Conservation (phyloP, 2,888 invertebrate genomes). For the Choristoneura rosaceana region DNA sequence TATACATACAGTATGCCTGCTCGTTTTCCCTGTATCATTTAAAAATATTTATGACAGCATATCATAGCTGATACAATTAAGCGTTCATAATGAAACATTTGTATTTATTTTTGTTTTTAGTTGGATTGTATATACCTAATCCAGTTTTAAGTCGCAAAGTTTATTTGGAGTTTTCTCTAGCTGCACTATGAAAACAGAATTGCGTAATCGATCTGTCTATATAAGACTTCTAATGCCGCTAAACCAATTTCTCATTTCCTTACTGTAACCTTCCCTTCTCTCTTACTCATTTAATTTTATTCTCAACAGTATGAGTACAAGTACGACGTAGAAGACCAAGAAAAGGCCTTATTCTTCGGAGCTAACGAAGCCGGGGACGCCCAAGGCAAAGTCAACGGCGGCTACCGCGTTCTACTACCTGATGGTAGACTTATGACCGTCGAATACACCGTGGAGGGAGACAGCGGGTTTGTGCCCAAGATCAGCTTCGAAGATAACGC, state of each 20-base stretch:
- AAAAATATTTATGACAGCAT: no score
- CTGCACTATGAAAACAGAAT: no score
- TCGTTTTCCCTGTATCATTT: no score
- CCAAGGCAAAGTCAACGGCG: constrained; percentile 87
- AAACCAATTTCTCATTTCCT: neutral
- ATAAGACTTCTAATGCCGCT: no score
- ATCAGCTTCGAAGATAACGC: constrained; percentile 87
- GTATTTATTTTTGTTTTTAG: no score
- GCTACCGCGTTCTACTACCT: constrained; percentile 88
- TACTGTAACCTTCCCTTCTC: neutral
- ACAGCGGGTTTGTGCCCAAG: constrained; percentile 90
- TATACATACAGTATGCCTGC: no score
- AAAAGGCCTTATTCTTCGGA: constrained; percentile 88
- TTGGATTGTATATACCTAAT: no score
- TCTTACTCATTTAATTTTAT: neutral
- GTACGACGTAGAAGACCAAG: constrained; percentile 90
- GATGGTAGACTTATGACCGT: constrained; percentile 91
- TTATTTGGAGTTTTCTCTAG: no score
- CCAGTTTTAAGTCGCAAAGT: no score
- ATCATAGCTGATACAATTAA: no score
- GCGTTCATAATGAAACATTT: no score
- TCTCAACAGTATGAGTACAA: constrained; percentile 88
- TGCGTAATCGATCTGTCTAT: no score
- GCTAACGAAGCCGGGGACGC: constrained; percentile 88
- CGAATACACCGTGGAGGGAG: constrained; percentile 89